phyloP scores from a whole-genome alignment of 2,113 vertebrate species.

The Microcebus ravelobensis region DNA sequence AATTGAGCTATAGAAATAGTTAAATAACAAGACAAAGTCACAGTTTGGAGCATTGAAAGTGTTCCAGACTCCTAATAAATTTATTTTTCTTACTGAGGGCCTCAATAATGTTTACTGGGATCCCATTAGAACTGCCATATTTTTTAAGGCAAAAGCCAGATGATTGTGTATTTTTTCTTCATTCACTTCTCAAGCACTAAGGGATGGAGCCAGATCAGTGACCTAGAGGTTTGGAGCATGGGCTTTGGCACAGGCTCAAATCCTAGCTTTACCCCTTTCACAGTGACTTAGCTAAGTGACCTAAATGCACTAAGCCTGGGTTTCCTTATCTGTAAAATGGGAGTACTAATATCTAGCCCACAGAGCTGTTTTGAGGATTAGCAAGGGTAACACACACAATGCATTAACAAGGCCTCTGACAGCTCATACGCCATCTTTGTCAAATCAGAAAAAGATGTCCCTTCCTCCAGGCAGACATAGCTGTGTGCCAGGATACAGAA shows the following conservation, averaged over 20 bases:
- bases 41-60: neutral
- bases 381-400: neutral
- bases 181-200: neutral
- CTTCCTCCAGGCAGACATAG: neutral
- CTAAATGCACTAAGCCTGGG: neutral
- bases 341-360: neutral
- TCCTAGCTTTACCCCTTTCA: neutral
- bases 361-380: neutral
- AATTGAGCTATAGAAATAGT: neutral
- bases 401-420: neutral
- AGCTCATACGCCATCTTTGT: neutral
- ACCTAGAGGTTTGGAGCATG: neutral
- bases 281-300: neutral
- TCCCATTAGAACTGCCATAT: neutral
- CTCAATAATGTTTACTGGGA: neutral
- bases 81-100: neutral
- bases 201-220: neutral
- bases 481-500: neutral
- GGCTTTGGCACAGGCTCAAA: neutral
- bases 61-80: neutral
- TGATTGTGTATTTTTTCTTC: neutral
- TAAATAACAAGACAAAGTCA: neutral
- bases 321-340: neutral
- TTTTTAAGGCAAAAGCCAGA: constrained; percentile 9
- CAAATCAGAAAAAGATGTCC: neutral